phyloP scores from a whole-genome alignment of 2,797 vertebrate species.

The Pseudochirops cupreus region DNA sequence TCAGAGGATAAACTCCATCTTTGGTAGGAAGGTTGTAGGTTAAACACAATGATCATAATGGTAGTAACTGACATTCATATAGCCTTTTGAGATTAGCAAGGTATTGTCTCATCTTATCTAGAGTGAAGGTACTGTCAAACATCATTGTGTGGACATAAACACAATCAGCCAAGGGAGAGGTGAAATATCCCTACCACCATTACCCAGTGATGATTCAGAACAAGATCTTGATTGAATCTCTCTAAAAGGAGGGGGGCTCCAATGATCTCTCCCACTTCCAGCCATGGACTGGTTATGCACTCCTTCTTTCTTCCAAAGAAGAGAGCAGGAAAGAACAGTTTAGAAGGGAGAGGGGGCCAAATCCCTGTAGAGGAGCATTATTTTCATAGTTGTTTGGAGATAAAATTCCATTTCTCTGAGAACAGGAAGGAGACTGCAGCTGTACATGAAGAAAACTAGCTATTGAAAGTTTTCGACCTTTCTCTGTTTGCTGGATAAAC shows the following conservation, averaged over 20 bases:
- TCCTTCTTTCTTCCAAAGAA: slow-evolving; percentile 59
- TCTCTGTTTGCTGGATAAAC: slow-evolving; percentile 32
- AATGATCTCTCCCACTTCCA: slow-evolving; percentile 67
- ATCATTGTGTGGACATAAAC: too few relatives aligned
- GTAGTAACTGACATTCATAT: neutral
- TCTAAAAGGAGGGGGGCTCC: slow-evolving; percentile 60
- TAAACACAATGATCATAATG: neutral
- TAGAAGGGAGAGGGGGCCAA: slow-evolving; percentile 47
- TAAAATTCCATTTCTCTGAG: slow-evolving; percentile 50
- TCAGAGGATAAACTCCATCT: neutral
- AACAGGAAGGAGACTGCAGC: slow-evolving; percentile 31
- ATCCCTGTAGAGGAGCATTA: slow-evolving; percentile 58
- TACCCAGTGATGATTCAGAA: slow-evolving; percentile 58
- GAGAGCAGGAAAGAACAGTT: slow-evolving; percentile 55
- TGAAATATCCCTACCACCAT: neutral
- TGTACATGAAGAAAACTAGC: slow-evolving; percentile 39
- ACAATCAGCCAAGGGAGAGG: too few relatives aligned
- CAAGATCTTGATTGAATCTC: slow-evolving; percentile 69
- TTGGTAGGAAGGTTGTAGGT: neutral
- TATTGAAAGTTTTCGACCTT: slow-evolving; percentile 42
- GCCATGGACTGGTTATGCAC: slow-evolving; percentile 57
- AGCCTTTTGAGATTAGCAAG: neutral
- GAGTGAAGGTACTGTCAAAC: neutral
- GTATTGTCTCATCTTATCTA: neutral
- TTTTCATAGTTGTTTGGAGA: slow-evolving; percentile 51